A percentile compares a stretch with the other conserved stretches of the same genome.
phyloP scores from a whole-genome alignment of 2,888 invertebrate genomes.

The Epinotia demarniana region DNA sequence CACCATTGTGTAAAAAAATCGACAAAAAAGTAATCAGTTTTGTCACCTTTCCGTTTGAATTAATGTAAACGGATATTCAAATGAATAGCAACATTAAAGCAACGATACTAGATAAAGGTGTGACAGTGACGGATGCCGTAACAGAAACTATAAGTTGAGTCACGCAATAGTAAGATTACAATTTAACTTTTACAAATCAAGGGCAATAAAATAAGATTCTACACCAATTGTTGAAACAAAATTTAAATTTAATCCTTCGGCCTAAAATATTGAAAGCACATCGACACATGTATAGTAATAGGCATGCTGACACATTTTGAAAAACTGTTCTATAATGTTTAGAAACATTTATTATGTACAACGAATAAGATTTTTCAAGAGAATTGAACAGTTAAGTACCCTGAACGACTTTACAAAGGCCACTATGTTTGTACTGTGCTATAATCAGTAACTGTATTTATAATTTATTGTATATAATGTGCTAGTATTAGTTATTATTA shows the following conservation, averaged over 20 bases:
- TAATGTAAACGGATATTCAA: constrained; percentile 1
- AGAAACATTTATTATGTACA: too few species aligned
- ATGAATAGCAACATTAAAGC: not conserved
- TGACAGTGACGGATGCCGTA: constrained; percentile 22
- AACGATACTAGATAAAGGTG: constrained; percentile 1
- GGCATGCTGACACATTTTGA: too few species aligned
- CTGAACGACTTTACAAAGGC: too few species aligned
- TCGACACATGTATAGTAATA: too few species aligned
- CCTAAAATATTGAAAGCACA: not conserved
- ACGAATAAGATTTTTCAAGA: too few species aligned
- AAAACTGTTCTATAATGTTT: too few species aligned
- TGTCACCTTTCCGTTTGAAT: not conserved
- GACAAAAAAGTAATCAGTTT: not conserved
- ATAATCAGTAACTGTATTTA: too few species aligned
- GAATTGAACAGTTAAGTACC: too few species aligned
- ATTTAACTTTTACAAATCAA: constrained; percentile 17
- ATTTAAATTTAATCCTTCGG: not conserved
- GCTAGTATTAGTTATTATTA: too few species aligned
- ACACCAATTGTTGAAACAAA: not conserved
- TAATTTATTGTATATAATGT: too few species aligned
- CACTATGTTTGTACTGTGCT: too few species aligned
- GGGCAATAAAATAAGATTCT: not conserved
- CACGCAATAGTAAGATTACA: constrained; percentile 26
- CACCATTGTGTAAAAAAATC: not conserved
- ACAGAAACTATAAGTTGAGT: not conserved